phyloP scores from a whole-genome alignment of 2,888 invertebrate genomes.

The Nephrotoma flavescens region DNA sequence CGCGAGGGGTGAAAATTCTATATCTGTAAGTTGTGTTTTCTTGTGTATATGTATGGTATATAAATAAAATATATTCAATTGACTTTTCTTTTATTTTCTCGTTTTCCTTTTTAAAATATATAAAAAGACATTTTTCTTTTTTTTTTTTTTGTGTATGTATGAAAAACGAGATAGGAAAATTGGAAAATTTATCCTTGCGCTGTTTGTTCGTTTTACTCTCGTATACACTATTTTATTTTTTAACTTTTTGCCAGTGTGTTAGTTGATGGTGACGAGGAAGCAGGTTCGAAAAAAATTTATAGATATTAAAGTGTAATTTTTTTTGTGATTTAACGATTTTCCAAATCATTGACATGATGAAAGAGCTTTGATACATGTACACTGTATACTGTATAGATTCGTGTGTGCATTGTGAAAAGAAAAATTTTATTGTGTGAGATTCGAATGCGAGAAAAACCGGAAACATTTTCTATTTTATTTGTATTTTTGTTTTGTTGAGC shows the following conservation, averaged over 20 bases:
- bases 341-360: background rate
- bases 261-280: background rate
- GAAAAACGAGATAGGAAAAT: background rate
- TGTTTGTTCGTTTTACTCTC: background rate
- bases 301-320: background rate
- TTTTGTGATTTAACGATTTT: background rate
- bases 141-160: background rate
- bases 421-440: background rate
- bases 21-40: background rate
- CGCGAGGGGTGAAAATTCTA: background rate
- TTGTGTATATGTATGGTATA: background rate
- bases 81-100: background rate
- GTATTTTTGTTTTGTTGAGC: background rate
- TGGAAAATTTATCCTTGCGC: background rate
- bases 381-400: background rate
- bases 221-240: background rate
- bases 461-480: background rate
- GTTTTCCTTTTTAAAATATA: background rate
- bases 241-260: background rate
- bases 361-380: background rate
- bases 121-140: background rate
- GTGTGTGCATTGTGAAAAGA: background rate
- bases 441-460: background rate
- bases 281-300: background rate
- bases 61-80: background rate